Conservation (phyloP, 1,140 invertebrate species). For the Macrosteles quadrilineatus region DNA sequence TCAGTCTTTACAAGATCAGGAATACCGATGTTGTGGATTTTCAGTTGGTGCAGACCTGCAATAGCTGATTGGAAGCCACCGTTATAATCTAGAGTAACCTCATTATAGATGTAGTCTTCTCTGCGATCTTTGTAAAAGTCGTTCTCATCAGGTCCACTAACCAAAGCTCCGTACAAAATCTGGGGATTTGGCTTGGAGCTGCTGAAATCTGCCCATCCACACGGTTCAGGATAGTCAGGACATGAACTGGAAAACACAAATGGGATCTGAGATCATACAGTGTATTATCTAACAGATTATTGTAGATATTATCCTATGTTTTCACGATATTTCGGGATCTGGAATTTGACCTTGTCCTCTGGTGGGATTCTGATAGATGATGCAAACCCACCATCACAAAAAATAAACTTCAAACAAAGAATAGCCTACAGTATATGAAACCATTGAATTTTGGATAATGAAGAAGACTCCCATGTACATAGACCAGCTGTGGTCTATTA, state of each 20-base stretch:
- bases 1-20: neutral
- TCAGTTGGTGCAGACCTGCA: slow-evolving; percentile 51
- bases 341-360: no score
- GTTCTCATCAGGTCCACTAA: slow-evolving; percentile 58
- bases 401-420: no score
- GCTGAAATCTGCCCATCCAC: slow-evolving; percentile 55
- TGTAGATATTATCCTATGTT: no score
- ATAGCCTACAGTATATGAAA: no score
- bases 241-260: slow-evolving; percentile 56
- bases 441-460: no score
- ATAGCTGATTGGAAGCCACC: slow-evolving; percentile 59
- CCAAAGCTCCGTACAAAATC: slow-evolving; percentile 57
- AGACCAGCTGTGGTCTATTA: no score
- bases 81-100: slow-evolving; percentile 61
- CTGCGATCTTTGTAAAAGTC: slow-evolving; percentile 56
- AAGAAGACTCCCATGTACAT: no score
- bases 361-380: no score
- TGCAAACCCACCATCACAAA: no score
- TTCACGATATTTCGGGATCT: no score
- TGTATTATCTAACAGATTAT: no score
- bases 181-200: slow-evolving; percentile 55
- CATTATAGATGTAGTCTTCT: slow-evolving; percentile 58
- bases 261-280: no score
- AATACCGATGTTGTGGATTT: slow-evolving; percentile 15
- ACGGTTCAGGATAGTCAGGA: slow-evolving; percentile 52